Evolutionary conservation across 1,140 invertebrate species (phyloP).

Genomic region (Formica exsecta): DNA sequence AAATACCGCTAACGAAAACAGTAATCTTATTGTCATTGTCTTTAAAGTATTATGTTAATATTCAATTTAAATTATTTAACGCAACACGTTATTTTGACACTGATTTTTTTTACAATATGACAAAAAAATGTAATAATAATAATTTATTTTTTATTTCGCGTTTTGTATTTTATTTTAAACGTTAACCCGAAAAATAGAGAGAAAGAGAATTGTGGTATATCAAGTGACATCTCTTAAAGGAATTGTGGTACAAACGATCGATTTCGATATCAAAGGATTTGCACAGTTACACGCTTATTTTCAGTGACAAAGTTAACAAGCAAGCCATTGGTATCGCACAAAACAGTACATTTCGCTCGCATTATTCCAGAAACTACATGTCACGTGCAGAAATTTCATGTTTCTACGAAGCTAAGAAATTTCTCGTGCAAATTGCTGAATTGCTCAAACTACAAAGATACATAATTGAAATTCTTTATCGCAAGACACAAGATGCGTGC

Average conservation of each 20-base stretch:
- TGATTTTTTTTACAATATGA: neutral
- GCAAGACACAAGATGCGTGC: neutral
- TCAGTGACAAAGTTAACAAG: slow-evolving; percentile 14
- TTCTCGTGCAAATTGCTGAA: neutral
- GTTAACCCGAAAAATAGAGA: neutral
- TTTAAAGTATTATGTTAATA: too few relatives aligned
- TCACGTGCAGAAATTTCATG: slow-evolving; percentile 4
- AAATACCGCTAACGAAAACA: too few relatives aligned
- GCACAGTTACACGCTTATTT: neutral
- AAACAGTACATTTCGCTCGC: slow-evolving; percentile 2
- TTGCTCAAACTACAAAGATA: neutral
- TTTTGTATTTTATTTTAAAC: neutral
- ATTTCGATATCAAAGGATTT: slow-evolving; percentile 29
- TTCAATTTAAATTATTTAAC: neutral
- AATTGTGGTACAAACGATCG: neutral
- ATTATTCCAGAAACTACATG: neutral
- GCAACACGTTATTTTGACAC: neutral
- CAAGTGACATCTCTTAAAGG: neutral
- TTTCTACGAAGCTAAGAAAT: slow-evolving; percentile 27
- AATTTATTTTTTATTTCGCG: slow-evolving; percentile 3
- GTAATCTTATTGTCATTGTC: too few relatives aligned
- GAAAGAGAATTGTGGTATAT: neutral
- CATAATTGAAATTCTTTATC: slow-evolving; percentile 24
- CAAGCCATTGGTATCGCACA: neutral
- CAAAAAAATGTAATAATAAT: neutral